Conservation (phyloP, 2,888 invertebrate species). For the Neria commutata region DNA sequence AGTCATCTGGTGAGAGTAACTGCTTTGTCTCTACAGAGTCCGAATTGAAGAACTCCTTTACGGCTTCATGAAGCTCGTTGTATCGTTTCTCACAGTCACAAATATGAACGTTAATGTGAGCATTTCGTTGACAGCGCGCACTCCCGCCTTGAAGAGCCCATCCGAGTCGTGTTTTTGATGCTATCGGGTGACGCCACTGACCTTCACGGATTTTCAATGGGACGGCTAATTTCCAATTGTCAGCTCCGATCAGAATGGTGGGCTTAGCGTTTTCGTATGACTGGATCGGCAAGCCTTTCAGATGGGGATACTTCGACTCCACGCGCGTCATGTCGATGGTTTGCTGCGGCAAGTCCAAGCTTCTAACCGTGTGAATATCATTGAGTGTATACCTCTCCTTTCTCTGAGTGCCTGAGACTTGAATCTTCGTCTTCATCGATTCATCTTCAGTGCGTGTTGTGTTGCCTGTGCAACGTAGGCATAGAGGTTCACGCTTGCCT, state of each 20-base stretch:
- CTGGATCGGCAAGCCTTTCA: slow-evolving; percentile 20
- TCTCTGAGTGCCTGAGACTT: not conserved
- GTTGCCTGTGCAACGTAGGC: not conserved
- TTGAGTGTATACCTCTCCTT: not conserved
- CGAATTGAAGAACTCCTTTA: not conserved
- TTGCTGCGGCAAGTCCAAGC: not conserved
- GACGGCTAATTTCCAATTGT: slow-evolving; percentile 18
- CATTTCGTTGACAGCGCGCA: no score
- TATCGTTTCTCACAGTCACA: not conserved
- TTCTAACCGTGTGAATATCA: not conserved
- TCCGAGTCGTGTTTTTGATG: slow-evolving; percentile 14
- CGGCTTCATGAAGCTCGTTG: not conserved
- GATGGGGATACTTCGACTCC: slow-evolving; percentile 3
- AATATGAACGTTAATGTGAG: not conserved
- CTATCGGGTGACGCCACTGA: slow-evolving; percentile 14
- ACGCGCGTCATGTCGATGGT: not conserved
- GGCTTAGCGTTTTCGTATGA: slow-evolving; percentile 19
- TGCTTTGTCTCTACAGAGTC: no score
- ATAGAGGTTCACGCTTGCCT: not conserved
- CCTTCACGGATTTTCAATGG: slow-evolving; percentile 17
- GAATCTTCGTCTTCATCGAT: no score
- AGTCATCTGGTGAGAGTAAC: not conserved
- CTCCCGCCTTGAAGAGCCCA: slow-evolving; percentile 18
- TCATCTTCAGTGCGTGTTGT: not conserved
- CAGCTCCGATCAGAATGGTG: slow-evolving; percentile 16